Percentiles rank a stretch among this genome's conserved stretches.
Evolutionary conservation across 2,888 invertebrate genomes (phyloP).

Genomic region (Eurytoma adleriae): DNA sequence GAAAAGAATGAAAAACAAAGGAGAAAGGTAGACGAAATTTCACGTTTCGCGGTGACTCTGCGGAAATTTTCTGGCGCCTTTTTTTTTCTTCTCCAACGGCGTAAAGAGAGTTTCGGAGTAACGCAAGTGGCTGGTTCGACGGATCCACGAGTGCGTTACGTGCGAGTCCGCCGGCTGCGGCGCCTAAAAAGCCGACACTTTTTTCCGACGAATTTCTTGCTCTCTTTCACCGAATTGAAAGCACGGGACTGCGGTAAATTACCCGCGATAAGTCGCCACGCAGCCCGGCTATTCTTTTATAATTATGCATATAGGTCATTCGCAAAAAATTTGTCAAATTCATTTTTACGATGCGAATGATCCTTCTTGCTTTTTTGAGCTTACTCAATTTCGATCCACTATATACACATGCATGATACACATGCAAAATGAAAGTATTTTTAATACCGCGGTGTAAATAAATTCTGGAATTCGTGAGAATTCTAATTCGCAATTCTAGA

Average conservation of each 20-base stretch:
- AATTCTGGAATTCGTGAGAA: no score
- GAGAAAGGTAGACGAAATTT: slow-evolving; percentile 25
- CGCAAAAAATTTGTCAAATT: no score
- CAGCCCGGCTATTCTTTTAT: no score
- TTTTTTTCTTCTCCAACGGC: slow-evolving; percentile 11
- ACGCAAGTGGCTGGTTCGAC: slow-evolving; percentile 19
- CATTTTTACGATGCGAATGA: no score
- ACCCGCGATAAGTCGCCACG: neutral
- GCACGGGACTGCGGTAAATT: neutral
- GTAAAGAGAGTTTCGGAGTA: slow-evolving; percentile 37
- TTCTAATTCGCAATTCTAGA: no score
- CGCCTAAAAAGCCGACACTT: neutral
- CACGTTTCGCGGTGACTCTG: slow-evolving; percentile 22
- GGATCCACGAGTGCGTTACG: slow-evolving; percentile 12
- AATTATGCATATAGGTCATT: no score
- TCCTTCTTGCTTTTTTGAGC: no score
- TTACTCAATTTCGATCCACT: no score
- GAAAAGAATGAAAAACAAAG: neutral
- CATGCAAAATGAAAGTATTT: no score
- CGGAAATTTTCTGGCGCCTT: slow-evolving; percentile 1
- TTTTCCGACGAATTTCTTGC: slow-evolving; percentile 15
- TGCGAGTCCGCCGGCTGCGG: neutral
- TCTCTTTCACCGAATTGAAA: neutral
- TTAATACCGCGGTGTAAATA: no score
- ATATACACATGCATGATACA: no score